Evolutionary conservation across 1,140 invertebrate species (phyloP).

Genomic region (Muscidifurax raptorellus): DNA sequence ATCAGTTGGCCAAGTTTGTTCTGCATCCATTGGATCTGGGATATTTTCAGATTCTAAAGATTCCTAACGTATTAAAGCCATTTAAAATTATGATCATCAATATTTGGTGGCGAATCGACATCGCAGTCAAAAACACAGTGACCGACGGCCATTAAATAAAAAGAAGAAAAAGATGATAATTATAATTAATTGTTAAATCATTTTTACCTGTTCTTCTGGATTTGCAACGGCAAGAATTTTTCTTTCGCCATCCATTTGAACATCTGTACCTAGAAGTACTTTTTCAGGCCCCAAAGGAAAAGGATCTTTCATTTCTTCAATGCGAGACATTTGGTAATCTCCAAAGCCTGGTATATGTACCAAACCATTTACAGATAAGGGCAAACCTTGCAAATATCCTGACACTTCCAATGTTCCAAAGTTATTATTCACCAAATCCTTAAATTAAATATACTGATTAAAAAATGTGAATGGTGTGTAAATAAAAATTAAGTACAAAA

Average conservation of each 20-base stretch:
- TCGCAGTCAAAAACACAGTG: too few species aligned
- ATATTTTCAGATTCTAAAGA: slow-evolving; percentile 87
- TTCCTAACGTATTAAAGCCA: slow-evolving; percentile 74
- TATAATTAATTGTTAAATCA: background rate
- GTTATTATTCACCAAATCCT: slow-evolving; percentile 59
- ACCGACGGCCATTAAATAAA: too few species aligned
- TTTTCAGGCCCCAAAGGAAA: slow-evolving; percentile 76
- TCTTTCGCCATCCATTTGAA: slow-evolving; percentile 60
- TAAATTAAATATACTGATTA: slow-evolving; percentile 38
- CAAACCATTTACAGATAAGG: slow-evolving; percentile 90
- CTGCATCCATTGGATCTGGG: slow-evolving; percentile 93
- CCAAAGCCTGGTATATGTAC: slow-evolving; percentile 94
- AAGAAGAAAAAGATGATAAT: slow-evolving; percentile 6
- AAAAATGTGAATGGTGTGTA: slow-evolving; percentile 14
- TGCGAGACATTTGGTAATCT: slow-evolving; percentile 92
- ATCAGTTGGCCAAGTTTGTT: slow-evolving; percentile 97
- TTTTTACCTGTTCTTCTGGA: slow-evolving; percentile 81
- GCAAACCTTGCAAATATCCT: slow-evolving; percentile 89
- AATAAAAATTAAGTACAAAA: slow-evolving; percentile 45
- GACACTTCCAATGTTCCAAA: slow-evolving; percentile 88
- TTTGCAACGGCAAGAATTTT: slow-evolving; percentile 81
- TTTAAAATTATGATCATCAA: background rate
- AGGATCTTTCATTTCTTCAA: slow-evolving; percentile 86
- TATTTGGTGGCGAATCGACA: too few species aligned
- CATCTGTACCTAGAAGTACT: slow-evolving; percentile 56